A percentile compares a stretch with the other conserved stretches of the same genome.
Evolutionary conservation across 1,140 invertebrate genomes (phyloP).

Genomic region (Philaenus spumarius): DNA sequence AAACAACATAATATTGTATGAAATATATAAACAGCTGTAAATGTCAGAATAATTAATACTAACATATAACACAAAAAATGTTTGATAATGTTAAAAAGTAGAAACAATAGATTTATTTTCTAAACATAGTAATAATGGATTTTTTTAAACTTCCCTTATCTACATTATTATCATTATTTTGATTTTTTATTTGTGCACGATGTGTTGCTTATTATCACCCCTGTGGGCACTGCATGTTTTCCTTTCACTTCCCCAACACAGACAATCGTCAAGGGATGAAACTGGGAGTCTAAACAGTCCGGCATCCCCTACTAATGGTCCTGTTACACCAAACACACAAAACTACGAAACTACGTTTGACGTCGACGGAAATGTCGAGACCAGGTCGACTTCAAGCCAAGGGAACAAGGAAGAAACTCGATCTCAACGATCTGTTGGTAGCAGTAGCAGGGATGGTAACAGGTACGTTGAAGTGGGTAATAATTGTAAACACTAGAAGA

Average conservation of each 20-base stretch:
- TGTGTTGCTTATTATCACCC: neutral
- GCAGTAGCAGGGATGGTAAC: conserved; percentile 59
- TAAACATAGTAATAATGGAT: no score
- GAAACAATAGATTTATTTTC: no score
- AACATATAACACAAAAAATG: no score
- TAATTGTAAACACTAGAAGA: no score
- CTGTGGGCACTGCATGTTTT: neutral
- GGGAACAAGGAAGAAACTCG: conserved; percentile 55
- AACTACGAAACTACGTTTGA: conserved; percentile 80
- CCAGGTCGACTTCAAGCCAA: conserved; percentile 41
- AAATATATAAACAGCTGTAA: no score
- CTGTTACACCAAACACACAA: conserved; percentile 37
- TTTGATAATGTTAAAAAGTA: no score
- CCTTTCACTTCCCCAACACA: conserved; percentile 4
- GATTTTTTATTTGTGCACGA: neutral
- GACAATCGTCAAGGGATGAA: conserved; percentile 29
- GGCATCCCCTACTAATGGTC: conserved; percentile 17
- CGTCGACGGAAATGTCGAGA: conserved; percentile 76
- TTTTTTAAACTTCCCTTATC: no score
- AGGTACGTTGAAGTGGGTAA: no score
- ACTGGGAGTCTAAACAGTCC: conserved; percentile 22
- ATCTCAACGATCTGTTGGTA: conserved; percentile 49
- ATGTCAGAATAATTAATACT: no score
- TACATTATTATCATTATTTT: no score
- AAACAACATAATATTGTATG: no score